Conservation (phyloP, 2,888 invertebrate genomes). For the Lasioglossum figueresi region DNA sequence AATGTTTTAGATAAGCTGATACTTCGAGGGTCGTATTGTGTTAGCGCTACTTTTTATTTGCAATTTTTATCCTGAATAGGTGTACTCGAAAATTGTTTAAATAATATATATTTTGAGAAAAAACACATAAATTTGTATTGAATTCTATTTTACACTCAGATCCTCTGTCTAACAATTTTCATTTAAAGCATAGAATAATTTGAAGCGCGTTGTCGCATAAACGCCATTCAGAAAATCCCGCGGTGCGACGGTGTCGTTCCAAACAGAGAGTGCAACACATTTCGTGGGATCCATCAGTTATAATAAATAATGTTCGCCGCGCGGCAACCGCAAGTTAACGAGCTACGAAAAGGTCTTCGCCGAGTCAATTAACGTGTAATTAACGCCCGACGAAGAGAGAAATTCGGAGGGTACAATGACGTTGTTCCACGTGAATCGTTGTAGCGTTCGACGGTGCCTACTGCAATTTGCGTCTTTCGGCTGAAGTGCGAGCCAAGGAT, state of each 20-base stretch:
- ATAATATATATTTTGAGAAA: too few relatives aligned
- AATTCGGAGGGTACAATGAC: slow-evolving; percentile 31
- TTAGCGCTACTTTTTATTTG: too few relatives aligned
- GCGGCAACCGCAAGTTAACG: slow-evolving; percentile 21
- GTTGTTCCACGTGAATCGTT: slow-evolving; percentile 33
- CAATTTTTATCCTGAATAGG: too few relatives aligned
- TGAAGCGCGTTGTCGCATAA: background rate
- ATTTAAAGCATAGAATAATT: background rate
- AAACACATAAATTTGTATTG: too few relatives aligned
- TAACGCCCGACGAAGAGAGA: slow-evolving; percentile 19
- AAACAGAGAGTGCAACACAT: slow-evolving; percentile 1
- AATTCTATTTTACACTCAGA: too few relatives aligned
- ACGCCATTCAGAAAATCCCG: background rate
- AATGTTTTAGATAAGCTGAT: too few relatives aligned
- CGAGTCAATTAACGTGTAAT: slow-evolving; percentile 40
- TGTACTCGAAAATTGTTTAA: too few relatives aligned
- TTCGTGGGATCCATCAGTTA: slow-evolving; percentile 2
- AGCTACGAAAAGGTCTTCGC: slow-evolving; percentile 19
- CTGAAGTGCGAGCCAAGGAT: slow-evolving; percentile 27
- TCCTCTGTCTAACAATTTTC: background rate
- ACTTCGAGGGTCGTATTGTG: too few relatives aligned
- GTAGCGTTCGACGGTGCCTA: slow-evolving; percentile 20
- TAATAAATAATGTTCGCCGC: slow-evolving; percentile 16
- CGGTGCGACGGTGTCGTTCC: background rate
- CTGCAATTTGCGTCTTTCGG: slow-evolving; percentile 42